Conservation (phyloP, 2,888 invertebrate species). For the Electrophaes corylata region DNA sequence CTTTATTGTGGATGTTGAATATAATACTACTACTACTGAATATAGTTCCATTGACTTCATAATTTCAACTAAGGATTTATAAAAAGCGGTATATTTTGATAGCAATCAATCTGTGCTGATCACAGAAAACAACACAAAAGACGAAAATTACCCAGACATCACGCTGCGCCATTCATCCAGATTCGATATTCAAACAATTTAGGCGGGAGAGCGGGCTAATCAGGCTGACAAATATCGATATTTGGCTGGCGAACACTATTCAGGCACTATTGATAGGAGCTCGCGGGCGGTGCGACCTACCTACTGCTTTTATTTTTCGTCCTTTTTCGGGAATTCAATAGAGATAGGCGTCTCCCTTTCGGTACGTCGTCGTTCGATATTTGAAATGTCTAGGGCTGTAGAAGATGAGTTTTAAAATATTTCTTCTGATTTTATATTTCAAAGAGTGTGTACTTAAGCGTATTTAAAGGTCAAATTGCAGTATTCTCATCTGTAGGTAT, state of each 20-base stretch:
- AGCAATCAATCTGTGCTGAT: conserved; percentile 23
- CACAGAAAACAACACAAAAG: conserved; percentile 50
- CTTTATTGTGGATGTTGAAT: too few relatives aligned
- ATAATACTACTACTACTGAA: too few relatives aligned
- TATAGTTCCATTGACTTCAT: background rate
- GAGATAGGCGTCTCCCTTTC: conserved; percentile 77
- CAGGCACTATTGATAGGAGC: conserved; percentile 67
- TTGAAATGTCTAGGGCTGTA: conserved; percentile 67
- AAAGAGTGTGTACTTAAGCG: too few relatives aligned
- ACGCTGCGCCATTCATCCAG: conserved; percentile 72
- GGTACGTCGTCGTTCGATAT: conserved; percentile 69
- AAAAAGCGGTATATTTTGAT: conserved; percentile 5
- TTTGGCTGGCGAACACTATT: conserved; percentile 68
- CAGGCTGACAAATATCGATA: conserved; percentile 80
- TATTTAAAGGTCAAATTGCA: too few relatives aligned
- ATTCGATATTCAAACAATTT: conserved; percentile 57
- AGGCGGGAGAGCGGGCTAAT: conserved; percentile 72
- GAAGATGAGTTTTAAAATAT: conserved; percentile 13
- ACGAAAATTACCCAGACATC: conserved; percentile 60
- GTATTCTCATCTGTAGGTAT: too few relatives aligned
- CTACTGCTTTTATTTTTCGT: conserved; percentile 68
- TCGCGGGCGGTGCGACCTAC: conserved; percentile 46
- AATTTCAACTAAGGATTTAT: background rate
- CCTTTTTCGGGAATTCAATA: conserved; percentile 82
- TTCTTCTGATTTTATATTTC: background rate